phyloP scores from a whole-genome alignment of 2,113 vertebrate genomes.

The Onychostoma macrolepis region DNA sequence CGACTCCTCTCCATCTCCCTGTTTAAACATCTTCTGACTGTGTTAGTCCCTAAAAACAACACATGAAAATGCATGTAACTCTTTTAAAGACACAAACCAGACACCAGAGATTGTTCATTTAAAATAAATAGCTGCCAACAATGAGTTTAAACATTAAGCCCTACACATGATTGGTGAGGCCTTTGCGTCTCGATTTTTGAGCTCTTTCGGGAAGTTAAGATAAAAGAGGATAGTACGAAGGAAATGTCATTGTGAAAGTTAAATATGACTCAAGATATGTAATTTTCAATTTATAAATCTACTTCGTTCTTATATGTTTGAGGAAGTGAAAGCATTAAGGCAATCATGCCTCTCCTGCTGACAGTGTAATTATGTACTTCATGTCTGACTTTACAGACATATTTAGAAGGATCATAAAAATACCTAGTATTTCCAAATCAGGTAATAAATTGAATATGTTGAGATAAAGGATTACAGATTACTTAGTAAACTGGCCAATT shows the following conservation, averaged over 20 bases:
- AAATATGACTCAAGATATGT: neutral
- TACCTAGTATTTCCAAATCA: constrained; percentile 48
- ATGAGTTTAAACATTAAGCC: constrained; percentile 51
- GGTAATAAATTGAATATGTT: neutral
- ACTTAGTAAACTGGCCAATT: neutral
- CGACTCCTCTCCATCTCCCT: constrained; percentile 69
- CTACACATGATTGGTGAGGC: neutral
- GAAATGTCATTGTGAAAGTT: neutral
- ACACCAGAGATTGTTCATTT: constrained; percentile 1
- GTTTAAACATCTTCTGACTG: constrained; percentile 65
- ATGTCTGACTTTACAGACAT: constrained; percentile 12
- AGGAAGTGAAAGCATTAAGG: neutral
- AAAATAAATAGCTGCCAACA: constrained; percentile 7
- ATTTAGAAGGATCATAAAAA: constrained; percentile 59
- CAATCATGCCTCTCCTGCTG: neutral
- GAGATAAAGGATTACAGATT: neutral
- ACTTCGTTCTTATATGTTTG: neutral
- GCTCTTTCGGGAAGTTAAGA: neutral
- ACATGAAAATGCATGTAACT: neutral
- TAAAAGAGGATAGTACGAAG: neutral
- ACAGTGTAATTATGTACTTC: neutral
- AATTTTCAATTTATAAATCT: neutral
- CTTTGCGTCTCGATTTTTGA: neutral
- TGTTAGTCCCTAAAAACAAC: neutral
- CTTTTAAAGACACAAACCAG: neutral